Conservation (phyloP, 2,797 vertebrate species). For the Darevskia nairensis region DNA sequence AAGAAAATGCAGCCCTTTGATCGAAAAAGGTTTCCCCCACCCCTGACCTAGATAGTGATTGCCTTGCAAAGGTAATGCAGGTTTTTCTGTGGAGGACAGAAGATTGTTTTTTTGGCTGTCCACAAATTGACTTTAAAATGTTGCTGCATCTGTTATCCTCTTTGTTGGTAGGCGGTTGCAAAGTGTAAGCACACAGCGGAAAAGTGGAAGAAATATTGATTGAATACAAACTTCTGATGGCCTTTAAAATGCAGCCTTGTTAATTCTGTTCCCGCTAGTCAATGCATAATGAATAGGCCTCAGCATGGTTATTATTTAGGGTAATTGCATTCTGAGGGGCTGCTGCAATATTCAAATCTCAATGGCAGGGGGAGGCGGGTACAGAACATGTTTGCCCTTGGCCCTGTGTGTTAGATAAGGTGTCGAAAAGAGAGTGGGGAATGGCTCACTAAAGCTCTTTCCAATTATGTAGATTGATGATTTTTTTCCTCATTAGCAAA, state of each 20-base stretch:
- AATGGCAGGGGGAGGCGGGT: not conserved
- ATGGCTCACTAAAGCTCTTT: not conserved
- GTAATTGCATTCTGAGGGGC: not conserved
- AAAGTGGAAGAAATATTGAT: constrained; percentile 16
- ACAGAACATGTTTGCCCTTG: not conserved
- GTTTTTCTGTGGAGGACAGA: no score
- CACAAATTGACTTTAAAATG: no score
- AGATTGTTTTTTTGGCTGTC: no score
- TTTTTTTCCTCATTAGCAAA: constrained; percentile 37
- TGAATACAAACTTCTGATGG: not conserved
- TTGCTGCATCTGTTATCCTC: no score
- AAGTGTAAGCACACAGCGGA: not conserved
- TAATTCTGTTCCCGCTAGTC: constrained; percentile 4
- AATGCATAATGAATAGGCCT: not conserved
- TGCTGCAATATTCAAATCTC: not conserved
- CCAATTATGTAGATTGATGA: not conserved
- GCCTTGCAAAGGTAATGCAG: no score
- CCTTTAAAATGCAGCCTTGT: constrained; percentile 5
- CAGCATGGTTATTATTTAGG: constrained; percentile 6
- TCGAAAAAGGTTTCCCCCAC: no score
- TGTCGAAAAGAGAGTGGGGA: no score
- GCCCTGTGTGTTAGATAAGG: not conserved
- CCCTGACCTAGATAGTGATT: no score
- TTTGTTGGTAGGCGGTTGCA: not conserved
- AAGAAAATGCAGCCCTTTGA: no score